Percentiles rank a stretch among this genome's conserved stretches.
Evolutionary conservation across 2,113 vertebrate genomes (phyloP).

Genomic region (Thryonomys swinderianus): DNA sequence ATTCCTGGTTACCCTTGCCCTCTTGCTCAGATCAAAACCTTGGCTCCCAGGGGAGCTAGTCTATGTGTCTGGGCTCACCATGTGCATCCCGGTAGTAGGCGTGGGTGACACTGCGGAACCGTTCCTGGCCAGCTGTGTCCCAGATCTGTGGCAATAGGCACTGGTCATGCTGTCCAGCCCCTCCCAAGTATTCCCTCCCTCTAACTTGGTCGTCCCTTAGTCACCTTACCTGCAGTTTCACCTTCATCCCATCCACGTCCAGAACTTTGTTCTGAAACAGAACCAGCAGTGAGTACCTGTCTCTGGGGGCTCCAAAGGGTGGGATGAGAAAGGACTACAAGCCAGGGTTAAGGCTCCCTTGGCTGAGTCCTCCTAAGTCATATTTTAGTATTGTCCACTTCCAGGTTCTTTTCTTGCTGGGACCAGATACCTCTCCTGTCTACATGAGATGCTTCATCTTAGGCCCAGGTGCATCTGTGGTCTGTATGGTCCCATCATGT

Average conservation of each 20-base stretch:
- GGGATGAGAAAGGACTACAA: too few species aligned
- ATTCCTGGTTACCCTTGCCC: not conserved
- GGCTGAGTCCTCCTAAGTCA: not conserved
- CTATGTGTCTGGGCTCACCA: slow-evolving; percentile 84
- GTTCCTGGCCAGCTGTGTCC: slow-evolving; percentile 95
- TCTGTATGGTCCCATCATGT: too few species aligned
- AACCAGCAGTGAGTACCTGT: not conserved
- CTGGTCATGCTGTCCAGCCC: not conserved
- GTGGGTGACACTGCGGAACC: slow-evolving; percentile 94
- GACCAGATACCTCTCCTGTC: not conserved
- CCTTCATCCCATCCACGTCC: slow-evolving; percentile 94
- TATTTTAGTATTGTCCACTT: not conserved
- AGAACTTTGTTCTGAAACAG: slow-evolving; percentile 96
- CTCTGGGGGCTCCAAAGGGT: not conserved
- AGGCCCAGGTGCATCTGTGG: not conserved
- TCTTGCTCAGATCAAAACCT: not conserved
- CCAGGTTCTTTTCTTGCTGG: not conserved
- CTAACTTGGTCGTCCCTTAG: not conserved
- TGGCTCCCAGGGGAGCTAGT: not conserved
- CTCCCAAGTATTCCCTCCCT: not conserved
- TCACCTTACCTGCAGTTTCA: slow-evolving; percentile 94
- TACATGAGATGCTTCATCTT: not conserved
- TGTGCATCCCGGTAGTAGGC: slow-evolving; percentile 95
- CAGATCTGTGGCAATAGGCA: slow-evolving; percentile 87
- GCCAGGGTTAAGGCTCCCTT: not conserved